Conservation (phyloP, 2,888 invertebrate genomes). For the Yponomeuta sedellus region DNA sequence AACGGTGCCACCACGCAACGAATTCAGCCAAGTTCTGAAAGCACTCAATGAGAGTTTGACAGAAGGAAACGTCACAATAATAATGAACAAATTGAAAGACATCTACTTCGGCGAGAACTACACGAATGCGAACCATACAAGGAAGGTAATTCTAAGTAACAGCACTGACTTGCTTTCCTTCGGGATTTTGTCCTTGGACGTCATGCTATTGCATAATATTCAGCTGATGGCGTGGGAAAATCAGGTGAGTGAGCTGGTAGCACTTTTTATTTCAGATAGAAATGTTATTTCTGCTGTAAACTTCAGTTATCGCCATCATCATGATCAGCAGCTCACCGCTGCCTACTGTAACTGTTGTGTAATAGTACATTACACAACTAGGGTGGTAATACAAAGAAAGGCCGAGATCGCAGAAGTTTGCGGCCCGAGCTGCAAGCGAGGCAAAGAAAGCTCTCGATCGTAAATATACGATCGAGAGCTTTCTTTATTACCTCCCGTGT, state of each 20-base stretch:
- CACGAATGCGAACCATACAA: slow-evolving; percentile 38
- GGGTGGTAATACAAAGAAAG: no score
- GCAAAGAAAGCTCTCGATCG: no score
- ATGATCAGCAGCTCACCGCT: no score
- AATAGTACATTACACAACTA: no score
- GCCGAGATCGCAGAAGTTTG: no score
- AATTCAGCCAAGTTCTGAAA: slow-evolving; percentile 56
- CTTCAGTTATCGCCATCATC: no score
- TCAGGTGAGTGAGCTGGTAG: slow-evolving; percentile 40
- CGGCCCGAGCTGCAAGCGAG: no score
- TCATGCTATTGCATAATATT: slow-evolving; percentile 75
- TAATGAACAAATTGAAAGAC: slow-evolving; percentile 69
- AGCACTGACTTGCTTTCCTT: slow-evolving; percentile 71
- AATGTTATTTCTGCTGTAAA: no score
- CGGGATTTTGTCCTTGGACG: slow-evolving; percentile 74
- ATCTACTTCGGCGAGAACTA: slow-evolving; percentile 67
- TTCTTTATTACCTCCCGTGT: no score
- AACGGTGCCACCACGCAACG: slow-evolving; percentile 31
- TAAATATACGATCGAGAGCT: no score
- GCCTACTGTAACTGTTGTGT: no score
- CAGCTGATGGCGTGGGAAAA: slow-evolving; percentile 76
- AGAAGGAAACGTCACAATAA: slow-evolving; percentile 64
- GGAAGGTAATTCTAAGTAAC: slow-evolving; percentile 55
- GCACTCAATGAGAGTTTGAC: slow-evolving; percentile 71
- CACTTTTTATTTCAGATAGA: no score